Evolutionary conservation across 2,113 vertebrate species (phyloP), one percentile per base, ranked within the genome.

Genomic region (Elachura formosa): DNA sequence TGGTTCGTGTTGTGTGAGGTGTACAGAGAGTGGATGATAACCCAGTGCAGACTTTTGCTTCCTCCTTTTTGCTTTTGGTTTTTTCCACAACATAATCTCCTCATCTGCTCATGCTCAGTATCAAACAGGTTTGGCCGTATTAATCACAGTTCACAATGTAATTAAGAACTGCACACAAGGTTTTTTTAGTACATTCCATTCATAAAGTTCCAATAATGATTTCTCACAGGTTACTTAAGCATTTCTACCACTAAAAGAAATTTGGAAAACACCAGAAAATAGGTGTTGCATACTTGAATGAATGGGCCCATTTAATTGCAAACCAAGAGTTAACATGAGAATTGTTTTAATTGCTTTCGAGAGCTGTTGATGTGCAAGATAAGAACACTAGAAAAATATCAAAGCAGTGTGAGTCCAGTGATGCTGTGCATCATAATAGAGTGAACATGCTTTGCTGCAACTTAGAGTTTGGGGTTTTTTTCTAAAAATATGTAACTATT

Each of bases 161-260:
- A 95, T 58, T 92, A 77, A 89, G 55, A 93, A 74, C 89, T 85
- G 85, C 87, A 92, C 29, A 66, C 40, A 34, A 92, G 81, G 69
- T 93, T 77, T 95, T 97, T 97, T 97, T 97, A 97, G 96, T 97
- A 98, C 98, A 99, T 99, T 99, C 99, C 98, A 98, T 97, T 97
- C 91, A 92, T 89, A 69, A 92, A 91, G 81, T 89, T 96, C 97
- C 90, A 90, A 61, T 36, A 46, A 28, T 75, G 81, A 67, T 96
- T 93, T 93, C 93, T 94, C 93, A 87, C 66, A 74, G 56, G 79
- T 95, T 93, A 89, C 87, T 97, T 90, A 79, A 87, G 67, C 71
- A 48, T 96, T 96, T 94, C 87, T 94, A 59, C 78, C 90, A 75
- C 67, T 77, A 74, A 48, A 58, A 94, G 66, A 89, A 78, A 87